These are phyloP conservation scores for Germaria angustata DNA, from an alignment of 2,888 invertebrate species.

Conservation along the genomic window DNA sequence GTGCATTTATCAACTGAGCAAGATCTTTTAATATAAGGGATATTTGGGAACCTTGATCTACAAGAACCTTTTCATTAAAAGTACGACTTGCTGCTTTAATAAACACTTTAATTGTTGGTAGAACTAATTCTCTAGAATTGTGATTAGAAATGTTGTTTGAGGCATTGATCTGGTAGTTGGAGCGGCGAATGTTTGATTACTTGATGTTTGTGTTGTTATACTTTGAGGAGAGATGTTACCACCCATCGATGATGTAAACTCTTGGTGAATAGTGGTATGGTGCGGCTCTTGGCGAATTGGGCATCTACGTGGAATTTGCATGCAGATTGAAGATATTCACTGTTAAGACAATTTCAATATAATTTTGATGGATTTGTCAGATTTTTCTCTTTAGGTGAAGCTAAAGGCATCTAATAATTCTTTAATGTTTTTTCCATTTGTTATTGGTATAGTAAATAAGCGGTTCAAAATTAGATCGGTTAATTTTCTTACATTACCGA, in stretches of 20 bases:
- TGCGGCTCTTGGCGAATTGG: constrained; percentile 30
- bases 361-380: constrained; percentile 4
- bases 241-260: no score
- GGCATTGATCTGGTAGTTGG: constrained; percentile 9
- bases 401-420: no score
- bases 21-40: constrained; percentile 44
- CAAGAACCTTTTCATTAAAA: constrained; percentile 16
- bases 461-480: no score
- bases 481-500: no score
- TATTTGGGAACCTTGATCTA: constrained; percentile 41
- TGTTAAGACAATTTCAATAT: constrained; percentile 33
- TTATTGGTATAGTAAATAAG: no score
- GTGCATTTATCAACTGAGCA: constrained; percentile 15
- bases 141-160: not conserved
- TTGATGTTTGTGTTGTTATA: not conserved
- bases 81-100: not conserved
- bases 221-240: no score
- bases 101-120: constrained; percentile 34
- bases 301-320: constrained; percentile 26
- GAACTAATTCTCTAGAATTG: not conserved
- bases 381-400: constrained; percentile 29
- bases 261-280: constrained; percentile 11
- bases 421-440: no score
- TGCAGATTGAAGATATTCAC: constrained; percentile 15
- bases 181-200: not conserved